Evolutionary conservation across 2,888 invertebrate genomes (phyloP), one percentile per base, ranked within the genome.

Genomic region (Tetropium fuscum): DNA sequence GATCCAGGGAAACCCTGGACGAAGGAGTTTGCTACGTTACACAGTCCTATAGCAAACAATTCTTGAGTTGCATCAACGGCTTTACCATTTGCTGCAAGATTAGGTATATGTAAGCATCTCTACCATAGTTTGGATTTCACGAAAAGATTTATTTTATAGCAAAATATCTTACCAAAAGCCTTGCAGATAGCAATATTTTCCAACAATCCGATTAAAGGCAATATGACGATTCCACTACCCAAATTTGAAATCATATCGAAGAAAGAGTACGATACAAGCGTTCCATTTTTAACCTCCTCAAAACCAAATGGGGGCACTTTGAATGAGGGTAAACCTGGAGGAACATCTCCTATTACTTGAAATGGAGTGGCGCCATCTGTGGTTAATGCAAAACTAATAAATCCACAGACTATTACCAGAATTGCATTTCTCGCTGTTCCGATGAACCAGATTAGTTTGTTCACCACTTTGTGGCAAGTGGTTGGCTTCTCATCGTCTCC

Each of bases 111-210:
- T 34, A 7, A 34, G 11, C 13, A 13, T 8, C 11, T 10, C 6
- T 27, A 27, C n/a, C 3, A 10, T 27, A 27, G 6, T 27, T n/a
- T 2, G 1, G 1, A 27, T 27, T 27, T 27, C 27, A 8, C 8
- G n/a, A 27, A 27, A 27, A 27, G 8, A 10, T 27, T 27, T 27
- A 27, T 2, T n/a, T n/a, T n/a, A n/a, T n/a, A n/a, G n/a, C n/a
- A 48, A 45, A 8, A 7, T 27, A 19, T 82, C 87, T 85, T 81
- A 92, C 92, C 91, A 78, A 97, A 97, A 22, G 97, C 95, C 82
- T 97, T 97, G 2, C 95, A 96, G 66, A 97, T 97, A 6, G 97
- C 97, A 1, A 97, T 95, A 75, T 96, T 95, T 63, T 97, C 97
- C 41, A 97, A 83, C 0, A 97, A 92, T 0, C 93, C 94, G 66